Conservation (phyloP, 1,140 invertebrate species). For the Zaprionus africanus region DNA sequence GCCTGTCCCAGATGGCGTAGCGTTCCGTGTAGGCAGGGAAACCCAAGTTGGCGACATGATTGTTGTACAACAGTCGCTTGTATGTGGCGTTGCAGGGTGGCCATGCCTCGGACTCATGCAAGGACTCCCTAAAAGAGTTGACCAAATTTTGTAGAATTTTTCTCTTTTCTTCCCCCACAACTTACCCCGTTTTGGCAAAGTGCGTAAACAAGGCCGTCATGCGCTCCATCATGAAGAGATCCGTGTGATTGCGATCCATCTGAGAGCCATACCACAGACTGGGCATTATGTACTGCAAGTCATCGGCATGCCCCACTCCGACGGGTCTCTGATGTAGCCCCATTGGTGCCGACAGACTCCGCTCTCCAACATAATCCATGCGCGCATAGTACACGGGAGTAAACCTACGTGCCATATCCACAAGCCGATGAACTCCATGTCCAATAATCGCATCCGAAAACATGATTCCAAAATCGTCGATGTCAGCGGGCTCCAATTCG, state of each 20-base stretch:
- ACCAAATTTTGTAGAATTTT: neutral
- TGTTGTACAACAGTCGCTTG: conserved; percentile 56
- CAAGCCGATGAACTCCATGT: conserved; percentile 85
- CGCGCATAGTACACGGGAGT: conserved; percentile 85
- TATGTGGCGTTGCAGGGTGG: conserved; percentile 39
- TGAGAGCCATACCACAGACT: conserved; percentile 82
- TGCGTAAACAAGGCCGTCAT: conserved; percentile 52
- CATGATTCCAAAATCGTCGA: conserved; percentile 56
- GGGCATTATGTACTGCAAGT: conserved; percentile 87
- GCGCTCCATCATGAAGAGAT: conserved; percentile 76
- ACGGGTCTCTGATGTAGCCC: conserved; percentile 3
- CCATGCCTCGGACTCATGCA: conserved; percentile 31
- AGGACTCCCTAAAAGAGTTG: conserved; percentile 21
- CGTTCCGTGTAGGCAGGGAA: conserved; percentile 41
- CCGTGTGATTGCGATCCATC: conserved; percentile 23
- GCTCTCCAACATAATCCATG: conserved; percentile 80
- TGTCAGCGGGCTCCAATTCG: conserved; percentile 36
- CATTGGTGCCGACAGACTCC: conserved; percentile 32
- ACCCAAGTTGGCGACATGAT: conserved; percentile 33
- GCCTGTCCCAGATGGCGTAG: conserved; percentile 67
- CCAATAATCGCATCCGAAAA: conserved; percentile 85
- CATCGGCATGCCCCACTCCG: conserved; percentile 87
- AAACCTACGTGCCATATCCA: conserved; percentile 84
- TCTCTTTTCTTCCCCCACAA: neutral
- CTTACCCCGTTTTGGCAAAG: conserved; percentile 68